Percentiles rank a stretch among this genome's conserved stretches.
Evolutionary conservation across 2,888 invertebrate genomes (phyloP).

Genomic region (Physocephala rufipes): DNA sequence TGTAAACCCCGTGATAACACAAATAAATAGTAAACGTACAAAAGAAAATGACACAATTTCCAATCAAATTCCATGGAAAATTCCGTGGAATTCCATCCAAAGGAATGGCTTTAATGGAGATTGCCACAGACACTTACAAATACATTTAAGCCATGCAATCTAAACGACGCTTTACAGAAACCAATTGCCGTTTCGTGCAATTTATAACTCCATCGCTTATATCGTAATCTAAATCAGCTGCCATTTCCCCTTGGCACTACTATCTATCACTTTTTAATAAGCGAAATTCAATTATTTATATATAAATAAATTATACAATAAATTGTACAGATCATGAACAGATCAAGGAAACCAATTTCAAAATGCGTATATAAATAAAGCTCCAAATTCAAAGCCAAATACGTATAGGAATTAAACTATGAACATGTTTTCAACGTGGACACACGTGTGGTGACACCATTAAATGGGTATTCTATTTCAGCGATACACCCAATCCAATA

Average conservation of each 20-base stretch:
- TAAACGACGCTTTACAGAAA: conserved; percentile 53
- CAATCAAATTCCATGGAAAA: conserved; percentile 50
- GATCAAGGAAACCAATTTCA: conserved; percentile 8
- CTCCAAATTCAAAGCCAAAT: no score
- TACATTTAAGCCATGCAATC: conserved; percentile 48
- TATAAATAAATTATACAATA: conserved; percentile 51
- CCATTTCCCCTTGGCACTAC: conserved; percentile 53
- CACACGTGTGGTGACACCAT: conserved; percentile 51
- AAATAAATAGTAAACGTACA: no score
- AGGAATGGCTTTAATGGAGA: conserved; percentile 39
- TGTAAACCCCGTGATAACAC: no score
- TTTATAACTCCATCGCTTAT: conserved; percentile 60
- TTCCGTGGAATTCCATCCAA: no score
- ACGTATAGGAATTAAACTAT: no score
- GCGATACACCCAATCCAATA: conserved; percentile 56
- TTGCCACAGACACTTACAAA: background rate
- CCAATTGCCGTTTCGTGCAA: conserved; percentile 60
- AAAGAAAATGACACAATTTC: conserved; percentile 48
- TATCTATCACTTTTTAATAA: conserved; percentile 56
- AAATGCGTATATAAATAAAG: background rate
- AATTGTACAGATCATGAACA: background rate
- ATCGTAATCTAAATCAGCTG: conserved; percentile 58
- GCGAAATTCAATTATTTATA: conserved; percentile 58
- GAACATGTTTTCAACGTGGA: no score
- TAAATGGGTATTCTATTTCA: conserved; percentile 61